These are phyloP conservation scores for Chauna torquata DNA, from an alignment of 2,113 vertebrate genomes.

Conservation along the genomic window DNA sequence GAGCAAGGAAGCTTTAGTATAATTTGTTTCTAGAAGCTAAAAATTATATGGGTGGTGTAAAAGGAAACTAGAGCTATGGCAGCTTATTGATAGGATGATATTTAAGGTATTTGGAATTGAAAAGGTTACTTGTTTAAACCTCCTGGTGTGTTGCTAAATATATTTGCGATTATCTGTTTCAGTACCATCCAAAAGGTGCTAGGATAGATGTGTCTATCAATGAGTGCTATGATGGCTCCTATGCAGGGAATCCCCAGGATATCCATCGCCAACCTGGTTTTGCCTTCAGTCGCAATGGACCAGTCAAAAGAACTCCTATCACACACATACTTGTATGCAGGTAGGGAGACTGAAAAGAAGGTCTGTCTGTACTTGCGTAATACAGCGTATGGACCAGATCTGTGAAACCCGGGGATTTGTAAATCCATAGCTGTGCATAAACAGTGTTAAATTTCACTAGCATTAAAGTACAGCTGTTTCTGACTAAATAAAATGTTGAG, in stretches of 20 bases:
- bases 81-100: background rate
- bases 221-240: slow-evolving; percentile 97
- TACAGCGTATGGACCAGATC: rapidly evolving
- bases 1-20: background rate
- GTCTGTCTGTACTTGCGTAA: background rate
- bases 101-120: background rate
- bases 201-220: slow-evolving; percentile 99
- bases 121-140: background rate
- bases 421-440: background rate
- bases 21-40: background rate
- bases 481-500: background rate
- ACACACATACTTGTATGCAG: slow-evolving; percentile 98
- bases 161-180: slow-evolving; percentile 40
- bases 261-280: slow-evolving; percentile 98
- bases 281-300: slow-evolving; percentile 97
- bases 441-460: background rate
- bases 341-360: slow-evolving; percentile 61
- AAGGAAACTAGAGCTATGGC: background rate
- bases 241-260: slow-evolving; percentile 98
- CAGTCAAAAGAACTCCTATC: slow-evolving; percentile 95
- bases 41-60: background rate
- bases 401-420: background rate
- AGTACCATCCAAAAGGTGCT: slow-evolving; percentile 99
- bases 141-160: background rate
- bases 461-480: background rate